Evolutionary conservation across 2,113 vertebrate genomes (phyloP).

Genomic region (Bothrops jararaca): DNA sequence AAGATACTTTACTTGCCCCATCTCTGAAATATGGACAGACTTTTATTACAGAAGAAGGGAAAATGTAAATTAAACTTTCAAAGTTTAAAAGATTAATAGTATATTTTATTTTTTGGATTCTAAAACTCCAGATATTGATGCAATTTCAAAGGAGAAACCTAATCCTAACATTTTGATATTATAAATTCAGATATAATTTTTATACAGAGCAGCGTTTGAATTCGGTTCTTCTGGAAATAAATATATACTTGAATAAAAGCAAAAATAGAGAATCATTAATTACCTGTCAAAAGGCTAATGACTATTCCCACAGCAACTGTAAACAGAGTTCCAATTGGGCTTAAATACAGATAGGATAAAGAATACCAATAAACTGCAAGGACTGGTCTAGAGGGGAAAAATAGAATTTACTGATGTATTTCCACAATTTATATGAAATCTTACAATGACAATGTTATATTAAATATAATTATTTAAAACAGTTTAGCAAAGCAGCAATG

Average conservation of each 20-base stretch:
- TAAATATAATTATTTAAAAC: not conserved
- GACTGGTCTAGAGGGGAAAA: conserved; percentile 61
- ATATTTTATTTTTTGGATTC: not conserved
- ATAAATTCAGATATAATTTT: not conserved
- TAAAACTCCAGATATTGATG: not conserved
- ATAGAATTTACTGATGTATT: conserved; percentile 34
- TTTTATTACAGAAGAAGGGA: not conserved
- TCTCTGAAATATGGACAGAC: not conserved
- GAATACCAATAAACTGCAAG: conserved; percentile 80
- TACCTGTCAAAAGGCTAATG: conserved; percentile 80
- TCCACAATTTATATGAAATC: conserved; percentile 8
- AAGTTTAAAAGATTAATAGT: not conserved
- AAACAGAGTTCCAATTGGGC: conserved; percentile 76
- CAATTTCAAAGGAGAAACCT: not conserved
- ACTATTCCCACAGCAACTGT: conserved; percentile 74
- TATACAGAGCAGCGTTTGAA: not conserved
- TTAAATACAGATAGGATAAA: conserved; percentile 79
- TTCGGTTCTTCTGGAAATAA: not conserved
- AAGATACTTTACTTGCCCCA: not conserved
- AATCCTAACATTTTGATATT: not conserved
- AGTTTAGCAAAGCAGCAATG: not conserved
- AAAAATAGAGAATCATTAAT: conserved; percentile 1
- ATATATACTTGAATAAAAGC: conserved; percentile 1
- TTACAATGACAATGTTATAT: not conserved
- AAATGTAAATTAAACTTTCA: not conserved